Evolutionary conservation across 2,888 invertebrate species (phyloP).

Genomic region (Andrena dorsata): DNA sequence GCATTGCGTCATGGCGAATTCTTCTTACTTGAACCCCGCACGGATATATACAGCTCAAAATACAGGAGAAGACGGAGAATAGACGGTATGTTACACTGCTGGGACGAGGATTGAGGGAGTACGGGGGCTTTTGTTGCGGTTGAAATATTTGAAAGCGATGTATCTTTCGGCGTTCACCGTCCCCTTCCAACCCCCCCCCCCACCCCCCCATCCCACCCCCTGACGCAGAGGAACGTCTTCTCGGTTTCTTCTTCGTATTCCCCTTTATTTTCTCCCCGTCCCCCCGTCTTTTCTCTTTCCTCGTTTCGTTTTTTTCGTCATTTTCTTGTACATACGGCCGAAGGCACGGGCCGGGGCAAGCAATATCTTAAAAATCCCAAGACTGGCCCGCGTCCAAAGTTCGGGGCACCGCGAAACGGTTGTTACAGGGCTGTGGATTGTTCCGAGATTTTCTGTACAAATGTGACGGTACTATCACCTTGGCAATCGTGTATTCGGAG

Average conservation of each 20-base stretch:
- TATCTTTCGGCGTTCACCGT: conserved; percentile 47
- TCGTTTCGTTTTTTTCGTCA: conserved; percentile 15
- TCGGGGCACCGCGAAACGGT: conserved; percentile 53
- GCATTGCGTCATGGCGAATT: conserved; percentile 47
- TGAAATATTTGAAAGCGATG: conserved; percentile 71
- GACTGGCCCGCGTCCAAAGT: conserved; percentile 80
- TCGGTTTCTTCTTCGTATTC: conserved; percentile 38
- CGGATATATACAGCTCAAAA: conserved; percentile 36
- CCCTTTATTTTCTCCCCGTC: conserved; percentile 9
- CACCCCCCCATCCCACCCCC: conserved; percentile 14
- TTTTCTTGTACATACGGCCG: conserved; percentile 33
- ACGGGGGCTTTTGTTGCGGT: conserved; percentile 68
- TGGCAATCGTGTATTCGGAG: conserved; percentile 1
- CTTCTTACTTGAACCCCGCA: conserved; percentile 28
- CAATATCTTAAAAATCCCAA: conserved; percentile 82
- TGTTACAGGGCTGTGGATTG: conserved; percentile 3
- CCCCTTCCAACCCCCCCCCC: conserved; percentile 19
- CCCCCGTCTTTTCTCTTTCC: conserved; percentile 1
- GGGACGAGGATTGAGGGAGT: conserved; percentile 47
- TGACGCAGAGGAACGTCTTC: conserved; percentile 32
- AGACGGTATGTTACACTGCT: conserved; percentile 56
- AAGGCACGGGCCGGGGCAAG: conserved; percentile 72
- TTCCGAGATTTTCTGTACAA: conserved; percentile 1
- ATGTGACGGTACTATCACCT: neutral
- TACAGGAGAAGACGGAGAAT: conserved; percentile 39